These are phyloP conservation scores for Zapus hudsonius DNA, from an alignment of 2,113 vertebrate species.

Conservation along the genomic window DNA sequence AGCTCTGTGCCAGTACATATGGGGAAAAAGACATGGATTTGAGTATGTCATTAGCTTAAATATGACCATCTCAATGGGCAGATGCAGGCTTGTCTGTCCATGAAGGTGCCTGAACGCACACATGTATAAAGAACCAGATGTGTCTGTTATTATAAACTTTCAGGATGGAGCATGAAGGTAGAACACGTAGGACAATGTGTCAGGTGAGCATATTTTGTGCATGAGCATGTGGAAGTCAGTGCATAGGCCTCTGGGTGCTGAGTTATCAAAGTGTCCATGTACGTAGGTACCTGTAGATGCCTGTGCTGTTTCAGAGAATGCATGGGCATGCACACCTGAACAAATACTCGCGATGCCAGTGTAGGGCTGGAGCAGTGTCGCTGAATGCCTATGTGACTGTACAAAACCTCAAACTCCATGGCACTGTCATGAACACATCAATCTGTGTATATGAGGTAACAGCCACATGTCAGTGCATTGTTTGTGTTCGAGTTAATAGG, in stretches of 20 bases:
- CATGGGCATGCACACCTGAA: background rate
- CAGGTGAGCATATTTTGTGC: background rate
- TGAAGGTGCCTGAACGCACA: rapidly evolving
- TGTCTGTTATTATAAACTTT: background rate
- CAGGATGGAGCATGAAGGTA: too few species aligned
- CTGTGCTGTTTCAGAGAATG: background rate
- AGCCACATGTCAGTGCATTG: background rate
- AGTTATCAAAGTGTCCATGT: background rate
- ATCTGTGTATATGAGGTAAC: background rate
- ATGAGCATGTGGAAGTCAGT: background rate
- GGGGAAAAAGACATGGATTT: background rate
- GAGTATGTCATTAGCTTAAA: background rate
- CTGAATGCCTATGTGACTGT: rapidly evolving
- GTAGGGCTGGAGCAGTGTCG: background rate
- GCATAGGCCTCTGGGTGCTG: rapidly evolving
- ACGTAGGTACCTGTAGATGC: background rate
- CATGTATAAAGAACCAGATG: background rate
- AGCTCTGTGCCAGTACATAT: background rate
- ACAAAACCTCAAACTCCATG: rapidly evolving
- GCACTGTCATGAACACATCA: rapidly evolving
- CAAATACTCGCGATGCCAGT: background rate
- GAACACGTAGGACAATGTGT: too few species aligned
- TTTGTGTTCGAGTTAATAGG: background rate
- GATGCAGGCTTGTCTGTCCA: background rate
- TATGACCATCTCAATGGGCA: rapidly evolving